A percentile compares a stretch with the other conserved stretches of the same genome.
phyloP scores from a whole-genome alignment of 2,888 invertebrate species.

The Poecilobothrus nobilitatus region DNA sequence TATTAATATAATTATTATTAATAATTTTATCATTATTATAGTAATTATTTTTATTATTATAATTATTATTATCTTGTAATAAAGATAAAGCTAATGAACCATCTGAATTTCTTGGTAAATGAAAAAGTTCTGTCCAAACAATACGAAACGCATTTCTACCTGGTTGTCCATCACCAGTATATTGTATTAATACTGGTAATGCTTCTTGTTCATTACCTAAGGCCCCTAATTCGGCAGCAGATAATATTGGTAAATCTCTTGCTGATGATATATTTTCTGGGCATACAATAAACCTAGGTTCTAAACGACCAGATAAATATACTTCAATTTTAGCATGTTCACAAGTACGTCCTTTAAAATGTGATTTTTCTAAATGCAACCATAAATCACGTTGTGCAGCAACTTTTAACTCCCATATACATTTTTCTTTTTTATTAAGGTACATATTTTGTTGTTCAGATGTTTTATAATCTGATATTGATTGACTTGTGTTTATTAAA shows the following conservation, averaged over 20 bases:
- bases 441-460: neutral
- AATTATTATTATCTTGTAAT: slow-evolving; percentile 53
- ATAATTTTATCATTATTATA: too few species aligned
- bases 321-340: slow-evolving; percentile 81
- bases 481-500: slow-evolving; percentile 49
- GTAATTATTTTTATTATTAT: neutral
- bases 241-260: slow-evolving; percentile 68
- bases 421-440: slow-evolving; percentile 47
- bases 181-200: slow-evolving; percentile 60
- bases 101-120: slow-evolving; percentile 74
- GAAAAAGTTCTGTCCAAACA: slow-evolving; percentile 83
- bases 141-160: slow-evolving; percentile 79
- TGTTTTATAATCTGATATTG: neutral
- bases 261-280: slow-evolving; percentile 78
- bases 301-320: slow-evolving; percentile 60
- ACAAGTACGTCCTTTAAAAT: slow-evolving; percentile 75
- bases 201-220: slow-evolving; percentile 53
- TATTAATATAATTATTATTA: too few species aligned
- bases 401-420: slow-evolving; percentile 74
- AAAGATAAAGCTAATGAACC: slow-evolving; percentile 71
- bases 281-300: slow-evolving; percentile 72
- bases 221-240: slow-evolving; percentile 65
- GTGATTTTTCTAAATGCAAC: slow-evolving; percentile 78
- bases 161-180: slow-evolving; percentile 67
- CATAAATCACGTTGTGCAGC: slow-evolving; percentile 77